phyloP scores from a whole-genome alignment of 2,113 vertebrate species.

The Malurus alboscapulatus region DNA sequence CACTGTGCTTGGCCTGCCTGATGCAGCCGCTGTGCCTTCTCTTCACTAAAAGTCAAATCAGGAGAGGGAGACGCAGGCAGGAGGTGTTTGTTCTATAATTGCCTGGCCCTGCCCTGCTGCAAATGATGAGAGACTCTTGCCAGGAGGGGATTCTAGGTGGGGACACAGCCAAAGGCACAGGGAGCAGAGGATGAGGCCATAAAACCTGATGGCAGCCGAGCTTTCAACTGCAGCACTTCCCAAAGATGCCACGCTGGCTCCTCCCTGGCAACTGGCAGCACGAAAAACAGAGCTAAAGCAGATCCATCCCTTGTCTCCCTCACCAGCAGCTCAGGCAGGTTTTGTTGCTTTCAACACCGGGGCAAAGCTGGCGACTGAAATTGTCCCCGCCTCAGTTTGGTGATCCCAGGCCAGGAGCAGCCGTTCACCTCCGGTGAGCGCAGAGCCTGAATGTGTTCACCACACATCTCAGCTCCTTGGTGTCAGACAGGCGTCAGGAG shows the following conservation, averaged over 20 bases:
- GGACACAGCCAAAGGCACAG: not conserved
- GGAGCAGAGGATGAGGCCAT: not conserved
- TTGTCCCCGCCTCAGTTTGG: not conserved
- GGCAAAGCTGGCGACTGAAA: not conserved
- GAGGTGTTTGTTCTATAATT: not conserved
- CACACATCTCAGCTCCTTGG: constrained; percentile 12
- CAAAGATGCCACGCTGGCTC: not conserved
- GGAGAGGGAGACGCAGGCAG: not conserved
- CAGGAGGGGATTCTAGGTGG: not conserved
- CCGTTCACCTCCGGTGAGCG: not conserved
- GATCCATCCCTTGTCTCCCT: not conserved
- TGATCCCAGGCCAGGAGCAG: constrained; percentile 21
- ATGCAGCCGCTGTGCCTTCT: not conserved
- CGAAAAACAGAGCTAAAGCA: not conserved
- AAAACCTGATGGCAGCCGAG: not conserved
- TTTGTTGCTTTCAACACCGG: not conserved
- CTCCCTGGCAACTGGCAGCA: not conserved
- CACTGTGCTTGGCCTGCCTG: not conserved
- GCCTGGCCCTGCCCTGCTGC: not conserved
- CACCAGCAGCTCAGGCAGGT: not conserved
- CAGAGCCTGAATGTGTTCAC: constrained; percentile 28
- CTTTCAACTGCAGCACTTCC: not conserved
- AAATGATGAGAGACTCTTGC: not conserved
- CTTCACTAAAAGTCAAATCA: not conserved
- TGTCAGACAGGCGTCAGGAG: constrained; percentile 41